Base-by-base conservation (phyloP, 2,797 vertebrate species). In the Miichthys miiuy region DNA sequence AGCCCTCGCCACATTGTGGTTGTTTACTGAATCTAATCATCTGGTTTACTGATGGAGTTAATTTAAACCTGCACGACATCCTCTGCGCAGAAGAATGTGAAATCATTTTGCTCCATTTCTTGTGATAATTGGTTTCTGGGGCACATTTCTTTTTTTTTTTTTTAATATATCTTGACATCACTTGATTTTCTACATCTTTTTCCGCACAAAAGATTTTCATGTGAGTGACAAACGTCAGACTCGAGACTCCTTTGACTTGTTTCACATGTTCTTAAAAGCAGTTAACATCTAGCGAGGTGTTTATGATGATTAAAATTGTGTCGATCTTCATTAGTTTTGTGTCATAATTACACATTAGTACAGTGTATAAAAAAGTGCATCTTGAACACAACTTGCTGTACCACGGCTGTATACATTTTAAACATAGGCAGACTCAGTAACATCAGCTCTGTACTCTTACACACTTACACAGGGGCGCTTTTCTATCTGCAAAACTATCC, bases 81-180 rank as follows among this genome's bases (percentile, higher is more conserved):
- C 64, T 75, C 78, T 78, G 83, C 84, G 88, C 82, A 87, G 78
- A 74, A 86, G 89, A 92, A 90, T 81, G 84, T 60, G 44, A 89
- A 87, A 90, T 87, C 66, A 82, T 91, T 91, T 91, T 85, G 88
- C 90, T 91, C 84, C 78, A 89, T 91, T 93, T 93, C 88, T 82
- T 85, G 87, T 91, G 88, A 91, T 94, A 93, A 93, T 93, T 91
- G 83, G 81, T 92, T 93, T 92, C 82, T 85, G 83, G 77, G 91
- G 84, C 68, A 72, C 77, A 38, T 38, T 38, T 38, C 8, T 88
- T 89, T 89, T 87, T 87, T 89, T 89, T 88, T 87, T 87, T 34
- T 34, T 27, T 27, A n/a, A 25, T 25, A 57, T 51, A 78, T 78
- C 56, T 71, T 64, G 77, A 71, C 76, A 71, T 60, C 75, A 57